Evolutionary conservation across 2,113 vertebrate genomes (phyloP).

Genomic region (Mustela lutreola): DNA sequence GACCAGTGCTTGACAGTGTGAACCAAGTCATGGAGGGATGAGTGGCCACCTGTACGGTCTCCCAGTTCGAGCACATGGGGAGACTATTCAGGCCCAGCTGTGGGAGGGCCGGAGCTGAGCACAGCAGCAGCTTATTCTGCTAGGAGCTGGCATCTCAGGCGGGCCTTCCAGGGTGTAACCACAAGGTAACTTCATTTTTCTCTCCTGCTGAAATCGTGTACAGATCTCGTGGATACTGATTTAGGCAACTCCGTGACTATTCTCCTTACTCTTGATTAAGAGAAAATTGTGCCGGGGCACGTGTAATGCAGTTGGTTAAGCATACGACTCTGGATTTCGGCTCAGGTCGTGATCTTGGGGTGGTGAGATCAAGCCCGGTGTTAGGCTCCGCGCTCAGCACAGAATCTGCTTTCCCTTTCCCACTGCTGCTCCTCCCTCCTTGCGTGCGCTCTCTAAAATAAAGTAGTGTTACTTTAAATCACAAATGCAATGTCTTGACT

Average conservation of each 20-base stretch:
- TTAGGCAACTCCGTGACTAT: rapidly evolving
- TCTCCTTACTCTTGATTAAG: background rate
- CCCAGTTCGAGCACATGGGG: background rate
- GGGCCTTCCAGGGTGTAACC: no score
- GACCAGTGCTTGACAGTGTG: background rate
- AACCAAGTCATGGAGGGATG: rapidly evolving
- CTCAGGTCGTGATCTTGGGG: background rate
- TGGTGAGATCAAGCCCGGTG: background rate
- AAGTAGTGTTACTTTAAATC: background rate
- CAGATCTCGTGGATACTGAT: background rate
- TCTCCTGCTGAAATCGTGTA: no score
- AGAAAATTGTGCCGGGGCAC: background rate
- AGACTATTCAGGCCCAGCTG: background rate
- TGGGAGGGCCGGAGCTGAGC: background rate
- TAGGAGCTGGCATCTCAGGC: background rate
- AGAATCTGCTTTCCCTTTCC: background rate
- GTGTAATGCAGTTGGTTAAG: background rate
- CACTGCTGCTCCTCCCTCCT: no score
- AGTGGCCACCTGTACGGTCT: rapidly evolving
- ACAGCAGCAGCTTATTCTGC: rapidly evolving
- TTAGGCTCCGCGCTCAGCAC: background rate
- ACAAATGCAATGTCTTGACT: background rate
- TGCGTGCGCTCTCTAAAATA: rapidly evolving
- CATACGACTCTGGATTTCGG: background rate
- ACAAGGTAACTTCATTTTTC: no score